phyloP scores from a whole-genome alignment of 2,797 vertebrate genomes.

The Thamnophis elegans region DNA sequence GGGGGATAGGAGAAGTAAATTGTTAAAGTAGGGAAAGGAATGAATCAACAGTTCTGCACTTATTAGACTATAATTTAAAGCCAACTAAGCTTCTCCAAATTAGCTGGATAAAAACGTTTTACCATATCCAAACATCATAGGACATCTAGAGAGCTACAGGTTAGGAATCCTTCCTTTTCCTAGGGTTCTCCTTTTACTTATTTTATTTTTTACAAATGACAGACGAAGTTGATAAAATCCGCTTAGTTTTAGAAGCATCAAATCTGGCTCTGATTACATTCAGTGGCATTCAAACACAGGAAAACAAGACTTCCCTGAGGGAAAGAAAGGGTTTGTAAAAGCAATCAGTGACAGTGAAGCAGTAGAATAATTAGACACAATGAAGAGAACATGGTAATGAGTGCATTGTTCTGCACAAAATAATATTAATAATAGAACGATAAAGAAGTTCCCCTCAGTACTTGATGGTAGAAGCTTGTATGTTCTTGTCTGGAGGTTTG shows the following conservation, averaged over 20 bases:
- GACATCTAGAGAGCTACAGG: neutral
- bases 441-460: neutral
- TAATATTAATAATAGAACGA: neutral
- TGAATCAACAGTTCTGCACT: neutral
- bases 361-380: neutral
- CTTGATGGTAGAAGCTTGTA: neutral
- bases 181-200: neutral
- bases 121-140: neutral
- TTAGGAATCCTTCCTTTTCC: neutral
- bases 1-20: neutral
- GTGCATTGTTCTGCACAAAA: slow-evolving; percentile 1
- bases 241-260: neutral
- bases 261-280: neutral
- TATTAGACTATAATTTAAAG: neutral
- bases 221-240: neutral
- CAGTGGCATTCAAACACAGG: neutral
- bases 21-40: neutral
- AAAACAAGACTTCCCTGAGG: neutral
- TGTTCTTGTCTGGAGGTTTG: neutral
- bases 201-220: neutral
- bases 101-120: neutral
- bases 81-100: neutral
- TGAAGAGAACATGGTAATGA: neutral
- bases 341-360: neutral
- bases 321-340: neutral